Base-by-base conservation (phyloP, 2,113 vertebrate genomes). In the Crotophaga sulcirostris region DNA sequence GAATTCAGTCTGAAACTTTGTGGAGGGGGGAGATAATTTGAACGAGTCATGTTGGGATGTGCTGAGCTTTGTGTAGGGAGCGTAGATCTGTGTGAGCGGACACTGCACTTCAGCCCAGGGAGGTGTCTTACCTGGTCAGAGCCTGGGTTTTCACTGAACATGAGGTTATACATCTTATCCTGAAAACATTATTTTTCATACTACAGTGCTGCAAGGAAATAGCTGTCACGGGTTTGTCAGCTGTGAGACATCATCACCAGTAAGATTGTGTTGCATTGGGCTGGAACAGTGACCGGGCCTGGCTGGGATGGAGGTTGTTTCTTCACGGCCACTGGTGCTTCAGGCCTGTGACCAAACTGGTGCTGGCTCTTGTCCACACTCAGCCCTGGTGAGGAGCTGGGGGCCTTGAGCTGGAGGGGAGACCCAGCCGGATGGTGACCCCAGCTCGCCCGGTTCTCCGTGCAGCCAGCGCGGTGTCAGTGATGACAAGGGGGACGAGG, bases 341-440 rank as follows among this genome's bases (percentile, higher is more conserved):
- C 9, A 6, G 40, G 3, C n/a, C 1, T n/a, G 66, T 13, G 66
- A 24, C 16, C 66, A 4, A 1, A 7, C 1, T 1, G 3, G 29
- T 17, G 60, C 51, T 4, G 78, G 38, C 76, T 10, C 26, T 7
- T 40, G 2, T 5, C 33, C 62, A 8, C 9, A 1, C 26, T 8
- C 9, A 2, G 62, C 19, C 38, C 13, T 26, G 52, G 26, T 29
- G 26, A 28, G 16, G 8, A 15, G 51, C 23, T 13, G 15, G 26
- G 26, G 13, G 11, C 47, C 47, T 25, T 28, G 8, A 23, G 26
- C 38, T 7, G 69, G 69, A 31, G 59, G 18, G 82, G 10, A n/a
- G n/a, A 19, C 45, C 33, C 31, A 4, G 66, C 34, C 2, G 3
- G 44, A 29, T 13, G 54, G 54, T 4, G 51, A 7, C 10, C 44